Base-by-base conservation (phyloP, 1,140 invertebrate species). In the honey bee (Apis mellifera) region DNA sequence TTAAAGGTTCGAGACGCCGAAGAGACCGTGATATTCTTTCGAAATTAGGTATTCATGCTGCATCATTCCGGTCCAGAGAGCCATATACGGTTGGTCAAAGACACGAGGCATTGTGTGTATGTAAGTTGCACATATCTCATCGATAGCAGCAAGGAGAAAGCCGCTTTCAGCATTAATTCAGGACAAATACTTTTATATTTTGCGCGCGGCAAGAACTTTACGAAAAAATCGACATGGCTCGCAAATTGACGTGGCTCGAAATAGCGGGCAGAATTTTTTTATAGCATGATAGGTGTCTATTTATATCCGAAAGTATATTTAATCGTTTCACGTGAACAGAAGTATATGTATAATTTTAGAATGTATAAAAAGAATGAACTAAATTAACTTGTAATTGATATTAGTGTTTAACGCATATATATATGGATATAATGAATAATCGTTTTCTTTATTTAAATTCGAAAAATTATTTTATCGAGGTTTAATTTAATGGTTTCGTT, bases 21-120 rank as follows among this genome's bases (percentile, higher is more conserved):
- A 9, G n/a, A 55, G 60, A 55, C 32, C 59, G 59, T 64, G 59
- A 64, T 80, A 74, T 74, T 74, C 59, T 65, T 74, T 80, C 70
- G 78, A 74, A 80, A 80, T 74, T 80, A 74, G 78, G 78, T 80
- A 80, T 65, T 80, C 70, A 9, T 73, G 78, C 78, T 74, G 70
- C 78, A 80, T 74, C 70, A 74, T 66, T 74, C 78, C 60, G 70
- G 70, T 65, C 54, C 59, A 74, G 78, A 64, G 60, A 42, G 32
- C 78, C 78, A 80, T 80, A 80, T 80, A 80, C 70, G 78, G 78
- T 21, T 65, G 59, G 54, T 52, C 52, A 80, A 80, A 74, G 78
- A 80, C 60, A 65, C 70, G n/a, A 32, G 32, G 26, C 60, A 32
- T 48, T 59, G 73, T 73, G 69, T 73, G 64, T 60, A 72, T 32